Base-by-base conservation (phyloP, 1,140 invertebrate genomes). In the Microplitis demolitor region DNA sequence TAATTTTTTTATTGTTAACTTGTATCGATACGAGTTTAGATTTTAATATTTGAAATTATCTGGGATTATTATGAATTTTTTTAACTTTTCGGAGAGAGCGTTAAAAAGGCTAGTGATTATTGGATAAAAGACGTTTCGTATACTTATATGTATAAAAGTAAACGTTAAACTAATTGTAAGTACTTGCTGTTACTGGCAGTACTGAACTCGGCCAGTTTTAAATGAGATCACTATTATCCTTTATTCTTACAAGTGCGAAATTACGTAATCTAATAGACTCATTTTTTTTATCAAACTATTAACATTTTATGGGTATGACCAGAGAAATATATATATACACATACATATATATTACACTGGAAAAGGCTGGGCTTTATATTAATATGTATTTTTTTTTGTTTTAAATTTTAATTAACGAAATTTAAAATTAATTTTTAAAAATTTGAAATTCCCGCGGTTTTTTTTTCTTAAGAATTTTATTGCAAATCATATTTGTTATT, bases 81-180 rank as follows among this genome's bases (percentile, higher is more conserved):
- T 62, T 62, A 3, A 31, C 4, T 62, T 37, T 8, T 62, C 13
- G 5, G 34, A 35, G 16, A 35, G 1, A 2, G 9, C 13, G 34
- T 39, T 33, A n/a, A 37, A 62, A 62, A 62, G n/a, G 34, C 13
- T 35, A 45, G 39, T 16, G 53, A 56, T 24, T 13, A 56, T 56
- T 62, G 60, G 60, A 35, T 16, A 62, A 37, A n/a, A 62, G 34
- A 31, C 60, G 39, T 6, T 45, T 45, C 39, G 5, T 45, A 8
- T 45, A 45, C 39, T 45, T 58, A 11, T 24, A 24, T 31, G 56
- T 16, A 24, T 58, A 58, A 9, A 58, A 58, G 56, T 37, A 34
- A 34, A 34, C 35, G 60, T 62, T 62, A 62, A 62, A 62, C 35
- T 62, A 62, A 62, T 62, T 62, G 60, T 37, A 62, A 62, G 60